Evolutionary conservation across 2,888 invertebrate genomes (phyloP), one percentile per base, ranked within the genome.

Genomic region (Aricia artaxerxes): DNA sequence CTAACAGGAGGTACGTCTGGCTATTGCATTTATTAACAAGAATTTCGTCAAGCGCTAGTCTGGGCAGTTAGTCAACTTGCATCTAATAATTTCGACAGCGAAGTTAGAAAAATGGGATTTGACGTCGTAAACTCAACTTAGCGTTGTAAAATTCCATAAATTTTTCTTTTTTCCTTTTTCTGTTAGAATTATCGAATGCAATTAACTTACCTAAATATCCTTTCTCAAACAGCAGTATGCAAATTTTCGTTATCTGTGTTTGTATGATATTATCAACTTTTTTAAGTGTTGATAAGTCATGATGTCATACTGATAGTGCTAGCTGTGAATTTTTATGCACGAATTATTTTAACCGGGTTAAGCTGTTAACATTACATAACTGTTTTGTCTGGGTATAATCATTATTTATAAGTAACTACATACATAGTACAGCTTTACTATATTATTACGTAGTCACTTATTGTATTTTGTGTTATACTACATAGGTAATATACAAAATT

Each of bases 11-110:
- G 88, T 91, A 89, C 88, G 91, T 91, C 91, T 91, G 90, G 88
- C 89, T 86, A 91, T 90, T 91, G 90, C 91, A 91, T 76, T 92
- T 90, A 92, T 91, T 92, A 91, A 91, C 91, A 92, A 88, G 91
- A 90, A 92, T 92, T 92, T 92, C 89, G 90, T 91, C 91, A 91
- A 90, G 88, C 89, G 86, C 88, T 90, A 91, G 89, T 89, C 88
- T 86, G 88, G 57, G 57, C 16, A 57, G 16, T 57, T 57, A 57
- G 57, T 57, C 16, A 49, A 49, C 57, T 57, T 4, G 57, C 57
- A 57, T 57, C 16, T 57, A 57, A 57, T 57, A 57, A 57, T 57
- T 4, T 57, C 16, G 16, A 16, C 16, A 57, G 49, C 49, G 49
- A 49, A 9, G 57, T 16, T 57, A 57, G 57, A 57, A 57, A 57